A percentile compares a stretch with the other conserved stretches of the same genome.
Evolutionary conservation across 2,797 vertebrate genomes (phyloP).

Genomic region (Sibirionetta formosa): DNA sequence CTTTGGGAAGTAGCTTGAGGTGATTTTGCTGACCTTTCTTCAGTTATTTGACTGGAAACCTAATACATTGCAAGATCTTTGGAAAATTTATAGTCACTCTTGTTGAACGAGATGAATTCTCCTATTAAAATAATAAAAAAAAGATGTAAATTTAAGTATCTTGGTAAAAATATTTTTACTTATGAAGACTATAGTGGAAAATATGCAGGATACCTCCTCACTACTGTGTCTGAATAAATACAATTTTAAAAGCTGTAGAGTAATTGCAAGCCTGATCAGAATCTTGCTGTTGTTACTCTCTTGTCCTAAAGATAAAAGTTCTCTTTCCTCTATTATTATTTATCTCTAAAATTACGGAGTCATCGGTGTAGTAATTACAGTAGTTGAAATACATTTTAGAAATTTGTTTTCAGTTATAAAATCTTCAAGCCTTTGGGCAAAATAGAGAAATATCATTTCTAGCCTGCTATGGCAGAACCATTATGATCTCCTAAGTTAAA

Average conservation of each 20-base stretch:
- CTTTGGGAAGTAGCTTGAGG: neutral
- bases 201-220: neutral
- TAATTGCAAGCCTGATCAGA: neutral
- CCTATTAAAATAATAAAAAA: neutral
- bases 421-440: neutral
- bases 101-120: neutral
- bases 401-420: neutral
- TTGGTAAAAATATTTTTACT: neutral
- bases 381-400: constrained; percentile 6
- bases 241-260: neutral
- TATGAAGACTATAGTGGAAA: neutral
- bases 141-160: neutral
- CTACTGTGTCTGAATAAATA: neutral
- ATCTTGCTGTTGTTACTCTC: neutral
- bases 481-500: neutral
- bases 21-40: neutral
- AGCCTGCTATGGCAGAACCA: neutral
- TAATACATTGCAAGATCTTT: neutral
- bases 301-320: constrained; percentile 7
- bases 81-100: neutral
- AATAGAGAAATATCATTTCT: neutral
- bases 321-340: too few species aligned
- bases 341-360: neutral
- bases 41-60: neutral
- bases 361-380: neutral